A percentile compares a stretch with the other conserved stretches of the same genome.
Conservation (phyloP, 2,113 vertebrate genomes). For the human region GRCh38 chr2:240142501-240143000, state of each 20-base stretch:
- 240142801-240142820: accelerated
- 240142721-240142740: too few species aligned
- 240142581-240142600: neutral
- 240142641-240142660: accelerated
- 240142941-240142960: too few species aligned
- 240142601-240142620: neutral
- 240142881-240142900: too few species aligned
- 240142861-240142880: neutral
- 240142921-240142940: neutral
- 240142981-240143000: too few species aligned
- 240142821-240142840: neutral
- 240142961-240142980: too few species aligned
- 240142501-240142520: neutral
- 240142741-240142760: accelerated
- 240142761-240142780: accelerated
- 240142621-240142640: accelerated
- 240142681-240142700: neutral
- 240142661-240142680: accelerated
- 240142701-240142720: neutral
- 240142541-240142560: accelerated
- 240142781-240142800: accelerated
- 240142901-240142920: accelerated
- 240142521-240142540: too few species aligned
- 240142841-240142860: neutral
- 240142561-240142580: accelerated